Percentiles rank a stretch among this genome's conserved stretches.
These are phyloP conservation scores for Drosophila putrida DNA, from an alignment of 2,888 invertebrate genomes.

Conservation along the genomic window DNA sequence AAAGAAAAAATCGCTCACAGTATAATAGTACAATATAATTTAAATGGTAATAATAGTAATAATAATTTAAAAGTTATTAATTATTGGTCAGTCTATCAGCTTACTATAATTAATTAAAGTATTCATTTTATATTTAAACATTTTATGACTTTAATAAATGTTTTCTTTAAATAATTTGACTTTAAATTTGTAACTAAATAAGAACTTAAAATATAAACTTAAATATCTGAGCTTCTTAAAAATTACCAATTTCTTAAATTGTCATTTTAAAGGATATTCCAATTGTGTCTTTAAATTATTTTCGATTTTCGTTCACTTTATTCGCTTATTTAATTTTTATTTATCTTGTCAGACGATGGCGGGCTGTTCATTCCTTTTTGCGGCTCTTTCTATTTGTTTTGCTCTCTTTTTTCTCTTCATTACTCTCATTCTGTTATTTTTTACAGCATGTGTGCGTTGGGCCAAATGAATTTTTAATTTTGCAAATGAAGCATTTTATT, in stretches of 20 bases:
- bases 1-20: too few relatives aligned
- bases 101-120: neutral
- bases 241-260: neutral
- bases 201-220: neutral
- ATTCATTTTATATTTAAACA: neutral
- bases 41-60: neutral
- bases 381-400: constrained; percentile 18
- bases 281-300: neutral
- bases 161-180: neutral
- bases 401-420: constrained; percentile 1
- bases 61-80: neutral
- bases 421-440: neutral
- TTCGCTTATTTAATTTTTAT: constrained; percentile 16
- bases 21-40: neutral
- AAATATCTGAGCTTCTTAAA: neutral
- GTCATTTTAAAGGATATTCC: constrained; percentile 1
- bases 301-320: neutral
- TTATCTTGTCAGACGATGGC: constrained; percentile 14
- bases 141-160: neutral
- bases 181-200: neutral
- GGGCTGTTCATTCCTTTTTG: neutral
- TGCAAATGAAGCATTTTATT: constrained; percentile 63
- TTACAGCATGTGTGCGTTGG: constrained; percentile 15
- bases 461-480: constrained; percentile 62
- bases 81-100: neutral